phyloP scores from a whole-genome alignment of 2,888 invertebrate species.

The Andrena bucephala region DNA sequence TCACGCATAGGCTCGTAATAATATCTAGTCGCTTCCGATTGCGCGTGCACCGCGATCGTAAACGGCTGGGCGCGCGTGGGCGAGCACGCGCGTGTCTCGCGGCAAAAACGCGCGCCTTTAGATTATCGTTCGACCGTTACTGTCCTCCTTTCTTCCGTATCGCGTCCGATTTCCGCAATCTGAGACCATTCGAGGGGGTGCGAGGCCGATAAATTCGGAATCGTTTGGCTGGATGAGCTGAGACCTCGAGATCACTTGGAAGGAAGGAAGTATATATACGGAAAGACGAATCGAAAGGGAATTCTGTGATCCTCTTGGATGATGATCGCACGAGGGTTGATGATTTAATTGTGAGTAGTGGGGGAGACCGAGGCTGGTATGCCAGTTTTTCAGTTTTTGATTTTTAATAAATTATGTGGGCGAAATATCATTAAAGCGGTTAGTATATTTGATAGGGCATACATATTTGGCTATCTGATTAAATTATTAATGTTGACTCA shows the following conservation, averaged over 20 bases:
- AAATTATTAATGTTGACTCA: too few relatives aligned
- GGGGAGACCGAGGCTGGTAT: too few relatives aligned
- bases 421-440: too few relatives aligned
- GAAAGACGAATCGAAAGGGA: too few relatives aligned
- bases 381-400: too few relatives aligned
- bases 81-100: conserved; percentile 20
- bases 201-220: conserved; percentile 5
- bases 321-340: too few relatives aligned
- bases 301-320: too few relatives aligned
- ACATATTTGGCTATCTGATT: too few relatives aligned
- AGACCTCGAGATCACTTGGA: not conserved
- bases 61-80: conserved; percentile 39
- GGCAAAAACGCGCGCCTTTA: conserved; percentile 6
- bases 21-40: conserved; percentile 72
- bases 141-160: conserved; percentile 5
- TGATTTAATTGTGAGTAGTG: too few relatives aligned
- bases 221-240: conserved; percentile 14
- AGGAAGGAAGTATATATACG: too few relatives aligned
- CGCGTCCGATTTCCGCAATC: conserved; percentile 40
- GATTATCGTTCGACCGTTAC: conserved; percentile 10
- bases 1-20: conserved; percentile 66
- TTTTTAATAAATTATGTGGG: too few relatives aligned
- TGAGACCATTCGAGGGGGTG: not conserved
- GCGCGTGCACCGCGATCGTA: conserved; percentile 52
- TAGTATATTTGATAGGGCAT: too few relatives aligned